Conservation (phyloP, 2,113 vertebrate species). For the Corythaeola cristata region DNA sequence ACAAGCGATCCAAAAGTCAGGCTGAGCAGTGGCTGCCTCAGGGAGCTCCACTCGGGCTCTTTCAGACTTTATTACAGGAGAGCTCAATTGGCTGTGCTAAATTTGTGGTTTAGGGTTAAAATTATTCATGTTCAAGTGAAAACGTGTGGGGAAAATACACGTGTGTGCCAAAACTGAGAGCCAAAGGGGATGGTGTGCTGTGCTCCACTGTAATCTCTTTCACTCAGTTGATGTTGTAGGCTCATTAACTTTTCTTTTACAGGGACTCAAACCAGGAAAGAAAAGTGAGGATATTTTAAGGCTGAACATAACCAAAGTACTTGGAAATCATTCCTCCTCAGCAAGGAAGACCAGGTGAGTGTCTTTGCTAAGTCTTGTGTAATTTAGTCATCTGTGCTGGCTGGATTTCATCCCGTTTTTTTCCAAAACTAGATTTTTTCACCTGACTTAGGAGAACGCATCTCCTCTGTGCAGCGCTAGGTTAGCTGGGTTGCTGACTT, state of each 20-base stretch:
- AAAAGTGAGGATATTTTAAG: not conserved
- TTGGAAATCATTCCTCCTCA: not conserved
- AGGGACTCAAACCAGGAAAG: not conserved
- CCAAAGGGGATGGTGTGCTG: not conserved
- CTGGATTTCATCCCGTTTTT: not conserved
- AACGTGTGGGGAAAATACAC: not conserved
- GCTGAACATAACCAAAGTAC: not conserved
- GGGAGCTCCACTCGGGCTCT: not conserved
- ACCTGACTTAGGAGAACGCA: not conserved
- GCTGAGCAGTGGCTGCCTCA: not conserved
- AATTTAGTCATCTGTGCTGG: not conserved
- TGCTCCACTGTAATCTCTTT: rapidly evolving
- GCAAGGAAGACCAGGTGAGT: not conserved
- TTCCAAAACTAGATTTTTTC: not conserved
- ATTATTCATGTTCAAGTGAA: not conserved
- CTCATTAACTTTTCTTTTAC: not conserved
- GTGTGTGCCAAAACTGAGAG: not conserved
- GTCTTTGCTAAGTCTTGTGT: not conserved
- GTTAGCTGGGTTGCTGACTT: too few species aligned
- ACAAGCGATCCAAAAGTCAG: too few species aligned
- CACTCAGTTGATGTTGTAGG: too few species aligned
- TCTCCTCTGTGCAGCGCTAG: not conserved
- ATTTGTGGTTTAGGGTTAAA: not conserved
- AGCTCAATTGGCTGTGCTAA: not conserved
- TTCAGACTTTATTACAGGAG: not conserved